Conservation (phyloP, 2,797 vertebrate genomes). For the Acipenser transmontanus region DNA sequence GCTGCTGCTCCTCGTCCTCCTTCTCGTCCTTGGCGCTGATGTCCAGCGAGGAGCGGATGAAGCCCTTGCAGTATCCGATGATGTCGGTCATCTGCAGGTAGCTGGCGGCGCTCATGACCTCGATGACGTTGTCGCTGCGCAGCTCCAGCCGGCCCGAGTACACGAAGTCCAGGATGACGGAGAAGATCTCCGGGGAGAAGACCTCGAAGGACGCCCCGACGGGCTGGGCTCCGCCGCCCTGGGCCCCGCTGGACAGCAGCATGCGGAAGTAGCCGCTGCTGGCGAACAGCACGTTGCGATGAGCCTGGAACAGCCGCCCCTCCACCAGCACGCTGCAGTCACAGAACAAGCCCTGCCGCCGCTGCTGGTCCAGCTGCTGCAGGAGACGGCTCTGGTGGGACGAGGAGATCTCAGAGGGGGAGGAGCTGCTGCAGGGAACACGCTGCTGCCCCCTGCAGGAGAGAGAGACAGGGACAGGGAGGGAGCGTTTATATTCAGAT, state of each 20-base stretch:
- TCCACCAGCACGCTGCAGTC: conserved; percentile 91
- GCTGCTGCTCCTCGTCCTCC: conserved; percentile 45
- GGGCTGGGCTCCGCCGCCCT: conserved; percentile 51
- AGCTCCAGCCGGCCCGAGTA: conserved; percentile 90
- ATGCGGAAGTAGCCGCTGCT: conserved; percentile 97
- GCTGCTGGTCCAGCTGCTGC: conserved; percentile 88
- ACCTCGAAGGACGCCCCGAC: conserved; percentile 85
- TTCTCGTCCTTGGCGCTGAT: conserved; percentile 77
- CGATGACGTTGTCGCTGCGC: conserved; percentile 89
- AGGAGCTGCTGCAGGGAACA: conserved; percentile 41
- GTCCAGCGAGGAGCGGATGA: conserved; percentile 92
- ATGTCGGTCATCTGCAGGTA: conserved; percentile 96
- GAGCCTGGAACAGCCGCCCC: conserved; percentile 88
- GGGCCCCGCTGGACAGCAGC: conserved; percentile 79
- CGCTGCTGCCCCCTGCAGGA: not conserved
- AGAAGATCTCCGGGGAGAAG: conserved; percentile 86
- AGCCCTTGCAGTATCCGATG: conserved; percentile 90
- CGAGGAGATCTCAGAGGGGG: conserved; percentile 81
- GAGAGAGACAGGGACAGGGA: not conserved
- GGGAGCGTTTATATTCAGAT: not conserved
- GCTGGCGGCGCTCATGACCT: conserved; percentile 95
- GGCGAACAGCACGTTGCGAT: conserved; percentile 88
- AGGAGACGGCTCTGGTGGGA: conserved; percentile 83
- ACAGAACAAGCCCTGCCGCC: conserved; percentile 86
- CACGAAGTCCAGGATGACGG: conserved; percentile 89